Base-by-base conservation (phyloP, 1,140 invertebrate genomes). In the Caerostris darwini region DNA sequence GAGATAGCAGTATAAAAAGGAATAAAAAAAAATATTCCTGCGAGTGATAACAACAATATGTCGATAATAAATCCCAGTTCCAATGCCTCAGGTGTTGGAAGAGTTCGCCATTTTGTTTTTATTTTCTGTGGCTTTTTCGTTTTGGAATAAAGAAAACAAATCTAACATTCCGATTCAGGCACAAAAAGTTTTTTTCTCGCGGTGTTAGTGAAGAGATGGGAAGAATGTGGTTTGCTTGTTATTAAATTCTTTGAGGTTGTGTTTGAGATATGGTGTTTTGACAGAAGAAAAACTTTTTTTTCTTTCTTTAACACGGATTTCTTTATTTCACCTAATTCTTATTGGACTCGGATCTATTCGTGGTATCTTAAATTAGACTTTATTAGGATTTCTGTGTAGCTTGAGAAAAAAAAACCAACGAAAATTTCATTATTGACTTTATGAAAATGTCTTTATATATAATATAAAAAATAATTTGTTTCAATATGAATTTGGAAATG, bases 11-110 rank as follows among this genome's bases (percentile, higher is more conserved):
- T 57, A 90, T 90, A 90, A 90, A 90, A 90, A 64, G 10, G 34
- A 88, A 88, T 64, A 88, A 54, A 53, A 57, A 88, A 57, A 53
- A 85, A 64, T 5, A 50, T 19, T 3, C 53, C 50, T 54, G 53
- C 34, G 53, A 87, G 88, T 90, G 88, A 90, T 90, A 90, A 90
- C 64, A 90, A 90, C 88, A 87, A 87, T 87, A 69, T 90, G 88
- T 90, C 88, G 88, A 90, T 90, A 90, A 90, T 90, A 90, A 71
- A 90, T 90, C 88, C 88, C 34, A 54, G 53, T 90, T 77, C n/a
- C 56, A 12, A 50, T 58, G 88, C 88, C 88, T 77, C 88, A 90
- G 88, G 88, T 90, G 88, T 90, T 90, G 56, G 12, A 54, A 7
- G 19, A 85, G 7, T 57, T 57, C 50, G 17, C 56, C 19, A 17